Conservation (phyloP, 53 echinoderm and acorn worm genomes). For the Arbacia lixula region DNA sequence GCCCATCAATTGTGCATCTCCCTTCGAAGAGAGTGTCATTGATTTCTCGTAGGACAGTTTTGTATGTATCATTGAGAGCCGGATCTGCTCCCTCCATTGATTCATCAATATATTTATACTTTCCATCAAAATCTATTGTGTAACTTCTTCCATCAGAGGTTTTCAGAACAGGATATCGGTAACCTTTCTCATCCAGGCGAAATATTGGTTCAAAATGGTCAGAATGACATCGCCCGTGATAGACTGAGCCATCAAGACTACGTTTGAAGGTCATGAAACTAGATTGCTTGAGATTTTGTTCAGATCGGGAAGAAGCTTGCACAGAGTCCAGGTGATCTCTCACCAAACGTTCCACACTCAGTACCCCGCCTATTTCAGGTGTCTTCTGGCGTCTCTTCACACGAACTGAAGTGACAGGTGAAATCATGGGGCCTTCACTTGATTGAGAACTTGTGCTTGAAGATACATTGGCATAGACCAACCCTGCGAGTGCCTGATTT, state of each 20-base stretch:
- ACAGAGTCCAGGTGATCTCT: no score
- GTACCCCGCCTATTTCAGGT: neutral
- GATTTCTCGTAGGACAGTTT: neutral
- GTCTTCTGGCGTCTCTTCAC: neutral
- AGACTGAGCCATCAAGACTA: constrained; percentile 31
- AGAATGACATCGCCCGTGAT: constrained; percentile 39
- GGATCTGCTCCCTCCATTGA: neutral
- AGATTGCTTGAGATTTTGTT: neutral
- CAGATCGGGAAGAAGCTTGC: neutral
- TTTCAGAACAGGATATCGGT: constrained; percentile 15
- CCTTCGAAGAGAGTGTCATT: constrained; percentile 22
- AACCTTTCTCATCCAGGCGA: constrained; percentile 26
- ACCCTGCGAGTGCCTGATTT: neutral
- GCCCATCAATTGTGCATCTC: constrained; percentile 20
- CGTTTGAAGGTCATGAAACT: constrained; percentile 10
- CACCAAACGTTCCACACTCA: neutral
- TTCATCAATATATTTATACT: constrained; percentile 6
- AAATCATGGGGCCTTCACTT: neutral
- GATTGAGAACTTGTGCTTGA: constrained; percentile 4
- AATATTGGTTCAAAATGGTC: constrained; percentile 27
- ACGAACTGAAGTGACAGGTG: neutral
- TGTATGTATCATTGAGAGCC: neutral
- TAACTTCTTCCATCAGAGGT: constrained; percentile 6
- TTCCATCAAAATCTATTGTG: constrained; percentile 15
- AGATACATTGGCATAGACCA: neutral